phyloP scores from a whole-genome alignment of 2,888 invertebrate genomes.

The Aphidoletes aphidimyza region DNA sequence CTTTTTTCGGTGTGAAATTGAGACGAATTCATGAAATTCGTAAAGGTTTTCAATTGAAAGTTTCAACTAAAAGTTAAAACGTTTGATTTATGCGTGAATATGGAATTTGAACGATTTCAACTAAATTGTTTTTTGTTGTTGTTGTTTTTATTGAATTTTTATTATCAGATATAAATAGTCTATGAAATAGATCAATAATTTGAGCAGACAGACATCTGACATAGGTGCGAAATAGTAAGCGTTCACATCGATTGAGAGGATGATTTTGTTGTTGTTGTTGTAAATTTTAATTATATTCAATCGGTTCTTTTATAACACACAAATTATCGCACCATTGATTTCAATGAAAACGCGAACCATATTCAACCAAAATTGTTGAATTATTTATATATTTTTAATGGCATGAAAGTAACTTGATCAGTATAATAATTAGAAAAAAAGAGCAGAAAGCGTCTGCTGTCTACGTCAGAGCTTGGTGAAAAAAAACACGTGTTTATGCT shows the following conservation, averaged over 20 bases:
- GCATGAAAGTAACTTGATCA: no score
- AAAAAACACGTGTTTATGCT: background rate
- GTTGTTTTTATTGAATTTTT: no score
- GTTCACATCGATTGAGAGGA: background rate
- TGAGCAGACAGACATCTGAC: background rate
- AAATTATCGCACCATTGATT: no score
- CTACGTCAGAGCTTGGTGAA: background rate
- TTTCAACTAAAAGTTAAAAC: background rate
- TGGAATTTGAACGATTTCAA: no score
- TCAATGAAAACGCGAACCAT: background rate
- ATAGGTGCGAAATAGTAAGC: background rate
- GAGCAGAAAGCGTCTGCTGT: background rate
- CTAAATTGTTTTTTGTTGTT: background rate
- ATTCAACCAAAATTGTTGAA: background rate
- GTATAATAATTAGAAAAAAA: no score
- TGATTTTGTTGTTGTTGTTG: no score
- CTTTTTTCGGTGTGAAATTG: no score
- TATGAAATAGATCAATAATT: background rate
- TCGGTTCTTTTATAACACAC: background rate
- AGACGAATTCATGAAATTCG: no score
- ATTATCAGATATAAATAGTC: background rate
- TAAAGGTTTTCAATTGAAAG: background rate
- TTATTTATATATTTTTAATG: background rate
- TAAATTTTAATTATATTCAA: background rate
- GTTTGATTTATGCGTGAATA: no score